These are phyloP conservation scores for Chamaetylas fuelleborni DNA, from an alignment of 2,113 vertebrate genomes.

Conservation along the genomic window DNA sequence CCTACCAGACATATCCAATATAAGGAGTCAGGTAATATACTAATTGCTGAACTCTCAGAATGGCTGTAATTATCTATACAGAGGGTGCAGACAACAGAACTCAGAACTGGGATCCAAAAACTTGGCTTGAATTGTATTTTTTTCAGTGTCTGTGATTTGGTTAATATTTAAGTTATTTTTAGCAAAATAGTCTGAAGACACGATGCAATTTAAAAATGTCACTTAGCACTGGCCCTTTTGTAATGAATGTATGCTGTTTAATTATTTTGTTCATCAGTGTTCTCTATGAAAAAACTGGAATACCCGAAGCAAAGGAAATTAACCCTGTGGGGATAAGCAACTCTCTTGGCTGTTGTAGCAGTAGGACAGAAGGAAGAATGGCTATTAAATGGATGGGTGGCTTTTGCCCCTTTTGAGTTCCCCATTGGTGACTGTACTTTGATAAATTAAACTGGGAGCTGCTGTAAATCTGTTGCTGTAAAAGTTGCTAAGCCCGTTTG, in stretches of 20 bases:
- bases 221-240: background rate
- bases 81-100: background rate
- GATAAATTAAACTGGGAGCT: background rate
- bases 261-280: background rate
- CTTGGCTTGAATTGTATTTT: background rate
- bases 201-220: background rate
- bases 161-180: constrained; percentile 19
- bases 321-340: background rate
- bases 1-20: background rate
- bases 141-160: background rate
- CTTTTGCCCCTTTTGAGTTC: background rate
- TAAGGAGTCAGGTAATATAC: background rate
- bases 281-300: background rate
- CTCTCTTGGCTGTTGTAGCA: background rate
- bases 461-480: background rate
- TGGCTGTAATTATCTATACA: background rate
- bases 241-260: background rate
- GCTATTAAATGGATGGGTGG: background rate
- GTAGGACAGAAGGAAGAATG: background rate
- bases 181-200: background rate
- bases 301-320: background rate
- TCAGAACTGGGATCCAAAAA: background rate
- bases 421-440: background rate
- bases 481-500: background rate
- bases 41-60: background rate